Conservation (phyloP, 2,797 vertebrate genomes). For the Chelon labrosus region DNA sequence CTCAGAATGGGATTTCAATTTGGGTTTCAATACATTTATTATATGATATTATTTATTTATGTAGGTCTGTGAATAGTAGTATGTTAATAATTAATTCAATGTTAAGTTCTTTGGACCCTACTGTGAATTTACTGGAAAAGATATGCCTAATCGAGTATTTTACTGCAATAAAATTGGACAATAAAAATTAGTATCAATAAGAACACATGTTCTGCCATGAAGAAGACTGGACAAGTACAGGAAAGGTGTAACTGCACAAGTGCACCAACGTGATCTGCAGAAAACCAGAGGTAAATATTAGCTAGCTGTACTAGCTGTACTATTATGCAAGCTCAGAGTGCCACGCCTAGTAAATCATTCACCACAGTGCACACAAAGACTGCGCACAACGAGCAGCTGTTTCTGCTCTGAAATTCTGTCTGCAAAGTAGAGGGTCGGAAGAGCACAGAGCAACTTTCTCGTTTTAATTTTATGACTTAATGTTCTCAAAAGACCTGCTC, state of each 20-base stretch:
- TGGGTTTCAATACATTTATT: conserved; percentile 39
- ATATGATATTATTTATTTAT: conserved; percentile 47
- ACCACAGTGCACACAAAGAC: conserved; percentile 22
- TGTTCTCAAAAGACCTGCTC: neutral
- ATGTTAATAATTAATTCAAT: conserved; percentile 12
- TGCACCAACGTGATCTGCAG: conserved; percentile 3
- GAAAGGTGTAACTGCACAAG: neutral
- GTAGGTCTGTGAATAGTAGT: conserved; percentile 4
- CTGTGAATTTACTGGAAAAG: neutral
- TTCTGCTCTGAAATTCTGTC: neutral
- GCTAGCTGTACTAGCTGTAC: neutral
- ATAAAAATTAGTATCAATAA: neutral
- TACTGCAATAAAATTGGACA: neutral
- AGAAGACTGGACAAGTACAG: neutral
- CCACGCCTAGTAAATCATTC: conserved; percentile 72
- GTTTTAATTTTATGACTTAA: conserved; percentile 7
- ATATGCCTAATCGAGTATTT: neutral
- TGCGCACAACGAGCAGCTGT: conserved; percentile 1
- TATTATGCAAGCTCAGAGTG: conserved; percentile 26
- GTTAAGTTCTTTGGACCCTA: too few species aligned
- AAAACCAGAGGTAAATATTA: conserved; percentile 45
- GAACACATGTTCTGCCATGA: neutral
- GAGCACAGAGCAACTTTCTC: neutral
- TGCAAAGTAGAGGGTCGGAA: conserved; percentile 11
- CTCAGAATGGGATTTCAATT: conserved; percentile 14